Base-by-base conservation (phyloP, 2,888 invertebrate genomes). In the Villa cingulata region DNA sequence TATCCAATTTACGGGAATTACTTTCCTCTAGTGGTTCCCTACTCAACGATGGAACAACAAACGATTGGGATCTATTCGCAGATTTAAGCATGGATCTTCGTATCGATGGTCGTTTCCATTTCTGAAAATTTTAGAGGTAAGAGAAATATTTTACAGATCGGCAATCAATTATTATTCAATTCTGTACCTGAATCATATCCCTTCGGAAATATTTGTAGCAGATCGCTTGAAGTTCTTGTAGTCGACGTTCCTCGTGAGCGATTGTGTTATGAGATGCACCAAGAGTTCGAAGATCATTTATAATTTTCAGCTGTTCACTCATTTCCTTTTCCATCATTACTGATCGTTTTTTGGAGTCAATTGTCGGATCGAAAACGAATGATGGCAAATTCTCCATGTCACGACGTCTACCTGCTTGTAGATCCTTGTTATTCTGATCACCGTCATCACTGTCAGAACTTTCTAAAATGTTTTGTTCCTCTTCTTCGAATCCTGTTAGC, bases 281-380 rank as follows among this genome's bases (percentile, higher is more conserved):
- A 39, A 89, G 71, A 6, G 86, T 82, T 57, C 86, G 77, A 54
- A 97, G 72, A 68, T 95, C 95, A 64, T 89, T 91, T 52, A 97
- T 92, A 47, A 92, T 86, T 72, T 90, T 90, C 14, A 94, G 86
- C 66, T 96, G 94, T 65, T 96, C 95, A 62, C 90, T 91, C 91
- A 98, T 94, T 71, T 94, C 94, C 62, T 88, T 86, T 70, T 96
- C 95, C 58, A 95, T 88, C 52, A 94, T 76, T 61, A 89, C 85
- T n/a, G 91, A 89, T 16, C 94, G 78, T 61, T 86, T 83, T 62
- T 82, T 82, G 15, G 87, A 81, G 63, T 86, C 87, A 40, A 86
- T 72, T 9, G 77, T 77, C 15, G 82, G 78, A 71, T 89, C 88
- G 60, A 86, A 83, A 45, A 87, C 80, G 66, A 89, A 90, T 9